Evolutionary conservation across 1,140 invertebrate genomes (phyloP), one percentile per base, ranked within the genome.

Genomic region (Macrobrachium nipponense): DNA sequence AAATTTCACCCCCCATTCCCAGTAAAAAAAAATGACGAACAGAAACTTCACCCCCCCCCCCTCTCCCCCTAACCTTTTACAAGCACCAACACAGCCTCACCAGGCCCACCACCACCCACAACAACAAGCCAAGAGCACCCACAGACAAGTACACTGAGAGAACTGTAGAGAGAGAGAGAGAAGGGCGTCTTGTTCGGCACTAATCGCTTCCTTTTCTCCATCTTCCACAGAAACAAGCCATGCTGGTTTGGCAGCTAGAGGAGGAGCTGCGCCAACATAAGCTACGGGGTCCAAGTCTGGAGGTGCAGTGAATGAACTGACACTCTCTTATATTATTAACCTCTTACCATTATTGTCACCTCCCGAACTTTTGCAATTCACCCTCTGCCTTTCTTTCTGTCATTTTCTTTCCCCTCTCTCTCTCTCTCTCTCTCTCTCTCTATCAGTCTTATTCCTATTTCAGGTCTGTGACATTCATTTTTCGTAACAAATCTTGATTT

Each of bases 221-320:
- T 86, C 85, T 72, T 90, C 93, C 68, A 93, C 84, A 98, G 97
- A 98, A 98, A 96, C 97, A 98, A 95, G 95, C 96, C 73, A 96
- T 97, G 93, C 92, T 98, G 90, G 97, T 98, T 27, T 93, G 97
- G 78, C 97, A 98, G 92, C 92, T 99, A 87, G 97, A 98, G 91
- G 92, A 93, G 87, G 97, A 98, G 91, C 95, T 98, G 91, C 66
- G 84, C 0, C 84, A 86, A 5, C 84, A 78, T 70, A 86, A 70
- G 70, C 72, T 62, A 36, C 76, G 68, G 10, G 77, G 84, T 20
- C 84, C 84, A 77, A 86, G 78, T 70, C 27, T 86, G 66, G 77
- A 86, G 84, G 84, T 86, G 77, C 77, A 44, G 77, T 80, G 76
- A 44, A 44, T 51, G 58, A 23, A n/a, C 59, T 59, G 27, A 6